Conservation (phyloP, 2,797 vertebrate genomes). For the Phoxinus dragarum region DNA sequence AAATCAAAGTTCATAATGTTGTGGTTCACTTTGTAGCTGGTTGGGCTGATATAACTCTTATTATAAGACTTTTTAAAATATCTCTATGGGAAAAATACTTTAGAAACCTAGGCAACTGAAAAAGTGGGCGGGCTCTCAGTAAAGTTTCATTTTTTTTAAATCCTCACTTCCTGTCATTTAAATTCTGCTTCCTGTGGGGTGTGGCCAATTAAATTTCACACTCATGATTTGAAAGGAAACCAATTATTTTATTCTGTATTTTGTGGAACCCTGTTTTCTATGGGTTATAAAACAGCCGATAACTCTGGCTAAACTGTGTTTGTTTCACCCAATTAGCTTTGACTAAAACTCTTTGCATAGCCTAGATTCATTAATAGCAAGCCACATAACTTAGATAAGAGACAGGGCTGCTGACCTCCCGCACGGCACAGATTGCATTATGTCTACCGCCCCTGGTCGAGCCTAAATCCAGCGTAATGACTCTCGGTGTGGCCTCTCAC, state of each 20-base stretch:
- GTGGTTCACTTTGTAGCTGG: not conserved
- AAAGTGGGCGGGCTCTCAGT: not conserved
- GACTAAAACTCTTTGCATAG: conserved; percentile 1
- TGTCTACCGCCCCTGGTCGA: not conserved
- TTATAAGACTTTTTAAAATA: not conserved
- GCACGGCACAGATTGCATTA: not conserved
- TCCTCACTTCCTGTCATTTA: not conserved
- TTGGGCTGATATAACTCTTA: no score
- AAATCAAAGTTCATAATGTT: not conserved
- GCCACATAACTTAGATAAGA: conserved; percentile 15
- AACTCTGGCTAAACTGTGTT: conserved; percentile 4
- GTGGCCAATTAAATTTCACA: not conserved
- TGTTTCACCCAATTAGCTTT: conserved; percentile 20
- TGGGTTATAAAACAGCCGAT: not conserved
- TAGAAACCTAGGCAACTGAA: not conserved
- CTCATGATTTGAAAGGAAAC: not conserved
- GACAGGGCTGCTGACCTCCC: conserved; percentile 23
- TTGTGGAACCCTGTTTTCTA: not conserved
- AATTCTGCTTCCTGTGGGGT: not conserved
- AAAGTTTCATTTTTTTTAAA: not conserved
- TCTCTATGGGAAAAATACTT: not conserved
- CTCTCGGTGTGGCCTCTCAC: conserved; percentile 17
- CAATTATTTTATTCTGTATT: not conserved
- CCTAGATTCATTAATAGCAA: conserved; percentile 13
- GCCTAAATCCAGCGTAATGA: conserved; percentile 23